Conservation (phyloP, 2,888 invertebrate species). For the Eutolmus rufibarbis region DNA sequence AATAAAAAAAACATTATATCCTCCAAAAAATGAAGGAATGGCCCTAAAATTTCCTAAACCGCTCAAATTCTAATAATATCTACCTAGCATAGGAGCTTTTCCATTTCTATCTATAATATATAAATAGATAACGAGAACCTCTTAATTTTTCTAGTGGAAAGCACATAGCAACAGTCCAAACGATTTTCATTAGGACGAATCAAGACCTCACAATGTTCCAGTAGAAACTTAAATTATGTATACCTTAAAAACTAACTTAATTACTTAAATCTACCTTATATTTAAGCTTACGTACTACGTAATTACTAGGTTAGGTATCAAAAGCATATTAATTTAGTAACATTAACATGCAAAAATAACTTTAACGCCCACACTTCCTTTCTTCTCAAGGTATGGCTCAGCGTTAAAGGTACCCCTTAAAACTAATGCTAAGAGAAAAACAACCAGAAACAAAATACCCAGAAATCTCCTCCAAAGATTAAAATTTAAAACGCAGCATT, state of each 20-base stretch:
- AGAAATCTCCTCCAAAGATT: neutral
- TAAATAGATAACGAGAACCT: neutral
- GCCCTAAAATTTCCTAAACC: neutral
- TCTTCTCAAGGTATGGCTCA: neutral
- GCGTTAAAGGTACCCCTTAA: neutral
- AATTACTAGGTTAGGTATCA: neutral
- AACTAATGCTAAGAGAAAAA: neutral
- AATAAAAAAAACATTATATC: neutral
- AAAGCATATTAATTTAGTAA: neutral
- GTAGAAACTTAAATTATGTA: too few relatives aligned
- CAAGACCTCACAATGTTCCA: too few relatives aligned
- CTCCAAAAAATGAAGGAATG: neutral
- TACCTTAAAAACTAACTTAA: neutral
- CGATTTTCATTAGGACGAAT: neutral
- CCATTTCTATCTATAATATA: neutral
- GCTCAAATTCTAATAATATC: neutral
- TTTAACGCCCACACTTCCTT: neutral
- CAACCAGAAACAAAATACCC: neutral
- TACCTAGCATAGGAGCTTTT: neutral
- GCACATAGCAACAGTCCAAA: neutral
- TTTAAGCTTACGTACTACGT: neutral
- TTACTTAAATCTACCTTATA: neutral
- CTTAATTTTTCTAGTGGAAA: neutral
- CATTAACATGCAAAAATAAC: too few relatives aligned
- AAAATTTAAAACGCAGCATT: neutral